Conservation (phyloP, 2,888 invertebrate species). For the Clanis bilineata region DNA sequence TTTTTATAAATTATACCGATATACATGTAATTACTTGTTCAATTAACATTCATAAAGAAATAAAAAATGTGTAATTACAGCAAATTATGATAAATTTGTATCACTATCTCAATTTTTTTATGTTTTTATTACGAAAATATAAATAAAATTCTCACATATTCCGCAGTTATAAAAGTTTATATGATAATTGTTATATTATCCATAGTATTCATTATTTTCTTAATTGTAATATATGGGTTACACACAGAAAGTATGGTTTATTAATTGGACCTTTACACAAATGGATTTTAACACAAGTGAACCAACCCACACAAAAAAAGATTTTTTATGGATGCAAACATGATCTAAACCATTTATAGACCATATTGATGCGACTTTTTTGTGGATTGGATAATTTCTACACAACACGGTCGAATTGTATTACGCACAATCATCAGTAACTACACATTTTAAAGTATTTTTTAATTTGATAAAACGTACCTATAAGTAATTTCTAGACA, state of each 20-base stretch:
- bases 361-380: too few relatives aligned
- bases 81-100: conserved; percentile 5
- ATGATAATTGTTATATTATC: neutral
- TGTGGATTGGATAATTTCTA: too few relatives aligned
- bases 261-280: neutral
- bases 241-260: neutral
- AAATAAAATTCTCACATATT: conserved; percentile 4
- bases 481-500: too few relatives aligned
- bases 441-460: too few relatives aligned
- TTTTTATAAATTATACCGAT: neutral
- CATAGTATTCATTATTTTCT: neutral
- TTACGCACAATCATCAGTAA: too few relatives aligned
- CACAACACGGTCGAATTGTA: too few relatives aligned
- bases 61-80: neutral
- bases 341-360: too few relatives aligned
- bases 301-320: too few relatives aligned
- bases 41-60: conserved; percentile 10
- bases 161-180: neutral
- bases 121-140: conserved; percentile 1
- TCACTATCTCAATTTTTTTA: neutral
- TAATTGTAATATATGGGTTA: neutral
- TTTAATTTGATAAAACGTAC: too few relatives aligned
- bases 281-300: too few relatives aligned
- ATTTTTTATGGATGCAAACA: too few relatives aligned
- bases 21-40: neutral